Conservation (phyloP, 2,888 invertebrate species). For the Biston betularia region DNA sequence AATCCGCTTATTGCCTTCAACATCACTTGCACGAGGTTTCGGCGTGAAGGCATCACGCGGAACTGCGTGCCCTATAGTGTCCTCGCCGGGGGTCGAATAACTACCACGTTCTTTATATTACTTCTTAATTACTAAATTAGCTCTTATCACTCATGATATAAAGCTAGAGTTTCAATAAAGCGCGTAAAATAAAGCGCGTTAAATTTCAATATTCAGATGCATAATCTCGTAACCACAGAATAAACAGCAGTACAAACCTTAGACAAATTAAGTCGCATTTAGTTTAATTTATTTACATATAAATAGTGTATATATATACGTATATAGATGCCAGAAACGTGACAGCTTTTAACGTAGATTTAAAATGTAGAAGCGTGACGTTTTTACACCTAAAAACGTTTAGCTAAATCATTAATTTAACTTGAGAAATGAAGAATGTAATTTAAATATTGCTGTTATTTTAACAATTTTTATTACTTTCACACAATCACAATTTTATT, state of each 20-base stretch:
- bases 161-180: neutral
- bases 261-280: constrained; percentile 27
- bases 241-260: constrained; percentile 19
- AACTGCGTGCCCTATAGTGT: constrained; percentile 52
- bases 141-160: neutral
- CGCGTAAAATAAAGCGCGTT: neutral
- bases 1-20: neutral
- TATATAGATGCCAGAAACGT: constrained; percentile 26
- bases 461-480: too few relatives aligned
- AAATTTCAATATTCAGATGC: neutral
- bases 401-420: neutral
- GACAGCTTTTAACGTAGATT: neutral
- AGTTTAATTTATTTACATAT: constrained; percentile 40
- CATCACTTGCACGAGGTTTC: neutral
- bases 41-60: constrained; percentile 52
- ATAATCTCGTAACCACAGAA: neutral
- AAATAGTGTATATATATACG: constrained; percentile 22
- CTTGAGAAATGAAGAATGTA: too few relatives aligned
- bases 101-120: constrained; percentile 22
- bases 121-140: constrained; percentile 37
- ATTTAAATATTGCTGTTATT: too few relatives aligned
- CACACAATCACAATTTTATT: too few relatives aligned
- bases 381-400: neutral
- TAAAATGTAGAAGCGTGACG: neutral
- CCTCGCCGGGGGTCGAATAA: constrained; percentile 56